Percentiles rank a stretch among this genome's conserved stretches.
These are phyloP conservation scores for Porites divaricata DNA, from an alignment of 92 coral and sea anemone species.

Conservation along the genomic window DNA sequence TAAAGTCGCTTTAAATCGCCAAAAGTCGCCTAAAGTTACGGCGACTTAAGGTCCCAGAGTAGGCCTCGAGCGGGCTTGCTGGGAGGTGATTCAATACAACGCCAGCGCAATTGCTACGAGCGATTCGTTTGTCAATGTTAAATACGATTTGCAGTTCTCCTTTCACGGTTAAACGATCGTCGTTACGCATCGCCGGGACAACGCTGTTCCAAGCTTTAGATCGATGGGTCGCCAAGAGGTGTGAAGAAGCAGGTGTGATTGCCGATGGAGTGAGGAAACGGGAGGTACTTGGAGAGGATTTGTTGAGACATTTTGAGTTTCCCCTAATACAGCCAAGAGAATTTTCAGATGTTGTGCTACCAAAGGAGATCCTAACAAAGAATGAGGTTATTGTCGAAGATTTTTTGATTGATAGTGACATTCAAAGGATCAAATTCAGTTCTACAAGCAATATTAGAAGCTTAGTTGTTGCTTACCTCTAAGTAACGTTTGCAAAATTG, in stretches of 20 bases:
- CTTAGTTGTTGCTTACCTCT: too few relatives aligned
- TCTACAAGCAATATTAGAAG: too few relatives aligned
- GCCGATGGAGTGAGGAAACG: background rate
- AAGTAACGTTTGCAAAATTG: too few relatives aligned
- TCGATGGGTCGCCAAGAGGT: slow-evolving; percentile 10
- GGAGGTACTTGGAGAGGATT: background rate
- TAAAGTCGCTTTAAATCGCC: too few relatives aligned
- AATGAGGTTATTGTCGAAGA: too few relatives aligned
- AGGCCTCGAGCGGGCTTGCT: background rate
- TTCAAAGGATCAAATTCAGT: too few relatives aligned
- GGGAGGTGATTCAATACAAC: background rate
- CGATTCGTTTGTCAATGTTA: background rate
- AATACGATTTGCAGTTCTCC: background rate
- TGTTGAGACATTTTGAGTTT: background rate
- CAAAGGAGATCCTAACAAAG: background rate
- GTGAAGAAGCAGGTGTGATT: background rate
- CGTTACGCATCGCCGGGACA: background rate
- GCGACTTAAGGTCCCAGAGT: too few relatives aligned
- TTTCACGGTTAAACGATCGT: background rate
- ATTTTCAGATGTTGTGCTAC: slow-evolving; percentile 3
- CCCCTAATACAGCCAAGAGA: background rate
- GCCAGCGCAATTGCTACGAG: background rate
- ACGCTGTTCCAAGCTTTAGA: background rate
- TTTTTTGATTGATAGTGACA: too few relatives aligned
- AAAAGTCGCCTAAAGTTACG: too few relatives aligned